phyloP scores from a whole-genome alignment of 1,140 invertebrate species.

The Pseudobourletiella spinata region DNA sequence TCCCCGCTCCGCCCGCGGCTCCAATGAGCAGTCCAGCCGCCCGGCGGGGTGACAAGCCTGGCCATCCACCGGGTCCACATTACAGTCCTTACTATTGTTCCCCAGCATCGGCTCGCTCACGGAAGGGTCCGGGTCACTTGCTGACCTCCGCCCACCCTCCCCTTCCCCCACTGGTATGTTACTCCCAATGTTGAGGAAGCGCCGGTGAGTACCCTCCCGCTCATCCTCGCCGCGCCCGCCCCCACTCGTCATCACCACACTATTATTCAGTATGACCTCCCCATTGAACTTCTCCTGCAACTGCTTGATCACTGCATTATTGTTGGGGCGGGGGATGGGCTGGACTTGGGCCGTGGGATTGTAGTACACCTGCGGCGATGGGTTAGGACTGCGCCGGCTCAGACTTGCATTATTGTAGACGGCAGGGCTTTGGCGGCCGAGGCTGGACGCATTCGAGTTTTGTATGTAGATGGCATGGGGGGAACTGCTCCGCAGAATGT shows the following conservation, averaged over 20 bases:
- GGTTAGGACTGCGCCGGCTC: background rate
- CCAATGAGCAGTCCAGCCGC: too few relatives aligned
- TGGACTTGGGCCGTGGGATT: conserved; percentile 13
- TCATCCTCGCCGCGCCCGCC: too few relatives aligned
- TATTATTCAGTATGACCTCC: background rate
- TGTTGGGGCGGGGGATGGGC: background rate
- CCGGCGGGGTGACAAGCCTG: too few relatives aligned
- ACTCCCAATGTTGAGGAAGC: too few relatives aligned
- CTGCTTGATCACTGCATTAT: conserved; percentile 23
- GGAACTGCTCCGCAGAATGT: too few relatives aligned
- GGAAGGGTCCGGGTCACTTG: too few relatives aligned
- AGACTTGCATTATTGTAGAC: background rate
- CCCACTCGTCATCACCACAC: too few relatives aligned
- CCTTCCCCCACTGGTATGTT: background rate
- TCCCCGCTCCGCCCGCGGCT: background rate
- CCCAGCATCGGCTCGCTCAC: too few relatives aligned
- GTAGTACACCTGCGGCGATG: background rate
- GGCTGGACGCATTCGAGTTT: background rate
- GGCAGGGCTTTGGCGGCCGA: background rate
- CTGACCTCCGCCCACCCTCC: too few relatives aligned
- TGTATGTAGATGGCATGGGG: background rate
- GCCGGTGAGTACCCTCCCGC: too few relatives aligned
- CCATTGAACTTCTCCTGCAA: conserved; percentile 27
- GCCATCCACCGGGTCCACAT: too few relatives aligned
- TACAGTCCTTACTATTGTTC: too few relatives aligned